Percentiles rank a stretch among this genome's conserved stretches.
These are phyloP conservation scores for Petromus typicus DNA, from an alignment of 2,113 vertebrate species.

Conservation along the genomic window DNA sequence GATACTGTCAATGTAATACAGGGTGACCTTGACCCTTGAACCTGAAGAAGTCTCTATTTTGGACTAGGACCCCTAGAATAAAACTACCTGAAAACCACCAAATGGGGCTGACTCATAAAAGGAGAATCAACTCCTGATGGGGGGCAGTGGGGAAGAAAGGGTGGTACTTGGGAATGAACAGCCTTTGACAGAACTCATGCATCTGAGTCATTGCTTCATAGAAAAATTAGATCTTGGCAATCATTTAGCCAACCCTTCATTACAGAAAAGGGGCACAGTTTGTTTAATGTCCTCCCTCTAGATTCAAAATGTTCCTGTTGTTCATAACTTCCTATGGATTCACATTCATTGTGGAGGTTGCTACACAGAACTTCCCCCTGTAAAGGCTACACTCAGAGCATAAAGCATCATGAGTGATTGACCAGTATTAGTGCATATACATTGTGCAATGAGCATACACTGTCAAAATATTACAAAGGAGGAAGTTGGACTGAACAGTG, in stretches of 20 bases:
- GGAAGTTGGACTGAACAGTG: not conserved
- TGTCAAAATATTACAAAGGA: not conserved
- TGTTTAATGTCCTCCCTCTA: not conserved
- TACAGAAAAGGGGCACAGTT: conserved; percentile 2
- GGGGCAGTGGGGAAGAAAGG: not conserved
- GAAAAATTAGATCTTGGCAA: conserved; percentile 27
- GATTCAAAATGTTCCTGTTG: not conserved
- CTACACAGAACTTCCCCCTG: not conserved
- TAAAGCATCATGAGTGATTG: not conserved
- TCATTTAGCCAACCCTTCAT: not conserved
- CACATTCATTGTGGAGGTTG: too few relatives aligned
- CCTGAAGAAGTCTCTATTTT: conserved; percentile 64
- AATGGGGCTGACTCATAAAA: conserved; percentile 61
- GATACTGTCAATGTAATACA: conserved; percentile 52
- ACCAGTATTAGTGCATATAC: not conserved
- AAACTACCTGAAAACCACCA: conserved; percentile 52
- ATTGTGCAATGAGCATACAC: not conserved
- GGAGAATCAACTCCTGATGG: conserved; percentile 23
- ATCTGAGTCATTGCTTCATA: not conserved
- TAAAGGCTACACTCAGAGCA: not conserved
- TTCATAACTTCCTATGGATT: not conserved
- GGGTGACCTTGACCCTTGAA: conserved; percentile 55
- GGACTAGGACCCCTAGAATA: conserved; percentile 48
- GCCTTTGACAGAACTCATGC: not conserved
- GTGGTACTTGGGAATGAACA: not conserved